Percentiles rank a stretch among this genome's conserved stretches.
phyloP scores from a whole-genome alignment of 1,140 invertebrate genomes.

The Trichonephila inaurata region DNA sequence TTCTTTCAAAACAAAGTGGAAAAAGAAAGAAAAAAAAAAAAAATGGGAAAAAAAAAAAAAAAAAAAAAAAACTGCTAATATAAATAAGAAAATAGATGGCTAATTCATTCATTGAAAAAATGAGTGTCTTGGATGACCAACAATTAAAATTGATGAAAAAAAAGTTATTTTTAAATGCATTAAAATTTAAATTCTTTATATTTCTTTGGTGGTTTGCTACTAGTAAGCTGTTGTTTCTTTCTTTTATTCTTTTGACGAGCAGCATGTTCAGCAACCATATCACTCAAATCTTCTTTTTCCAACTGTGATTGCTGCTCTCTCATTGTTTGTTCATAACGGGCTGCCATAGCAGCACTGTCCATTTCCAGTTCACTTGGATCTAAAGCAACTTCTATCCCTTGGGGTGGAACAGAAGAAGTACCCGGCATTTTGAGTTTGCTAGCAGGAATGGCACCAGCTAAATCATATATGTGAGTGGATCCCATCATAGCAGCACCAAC shows the following conservation, averaged over 20 bases:
- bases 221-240: conserved; percentile 92
- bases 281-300: conserved; percentile 96
- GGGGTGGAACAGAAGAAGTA: conserved; percentile 78
- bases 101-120: no score
- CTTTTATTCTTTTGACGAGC: conserved; percentile 96
- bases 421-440: conserved; percentile 79
- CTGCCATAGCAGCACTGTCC: conserved; percentile 94
- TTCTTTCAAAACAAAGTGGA: no score
- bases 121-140: no score
- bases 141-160: no score
- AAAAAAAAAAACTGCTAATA: no score
- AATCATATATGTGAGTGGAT: conserved; percentile 98
- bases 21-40: no score
- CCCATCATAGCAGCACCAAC: conserved; percentile 96
- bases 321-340: conserved; percentile 97
- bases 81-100: no score
- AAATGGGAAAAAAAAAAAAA: no score
- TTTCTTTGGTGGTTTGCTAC: conserved; percentile 94
- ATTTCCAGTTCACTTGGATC: conserved; percentile 98
- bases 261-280: conserved; percentile 99
- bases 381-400: conserved; percentile 92
- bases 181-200: conserved; percentile 99
- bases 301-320: conserved; percentile 93
- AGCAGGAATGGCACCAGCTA: conserved; percentile 84
- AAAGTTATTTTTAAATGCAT: background rate